Percentiles rank a stretch among this genome's conserved stretches.
These are phyloP conservation scores for Benitochromis conjunctus DNA, from an alignment of 2,113 vertebrate species.

Conservation along the genomic window DNA sequence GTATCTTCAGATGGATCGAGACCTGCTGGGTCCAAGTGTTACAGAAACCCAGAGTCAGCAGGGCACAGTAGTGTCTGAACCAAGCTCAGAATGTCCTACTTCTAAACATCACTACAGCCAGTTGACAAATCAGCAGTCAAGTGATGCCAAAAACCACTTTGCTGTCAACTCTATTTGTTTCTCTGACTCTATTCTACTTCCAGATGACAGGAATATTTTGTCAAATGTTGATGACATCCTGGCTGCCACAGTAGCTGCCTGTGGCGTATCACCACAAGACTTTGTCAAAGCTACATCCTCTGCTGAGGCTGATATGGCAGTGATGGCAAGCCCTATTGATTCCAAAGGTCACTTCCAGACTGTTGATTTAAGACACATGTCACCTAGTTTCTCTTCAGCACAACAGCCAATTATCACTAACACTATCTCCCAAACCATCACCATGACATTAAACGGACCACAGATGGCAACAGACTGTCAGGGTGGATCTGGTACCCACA, in stretches of 20 bases:
- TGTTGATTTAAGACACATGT: slow-evolving; percentile 80
- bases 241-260: slow-evolving; percentile 92
- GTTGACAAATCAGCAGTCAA: slow-evolving; percentile 72
- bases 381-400: slow-evolving; percentile 78
- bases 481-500: slow-evolving; percentile 70
- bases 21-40: slow-evolving; percentile 78
- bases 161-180: slow-evolving; percentile 94
- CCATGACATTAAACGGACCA: slow-evolving; percentile 83
- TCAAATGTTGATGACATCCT: slow-evolving; percentile 97
- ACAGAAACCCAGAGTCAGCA: slow-evolving; percentile 78
- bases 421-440: slow-evolving; percentile 79
- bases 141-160: slow-evolving; percentile 91
- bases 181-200: slow-evolving; percentile 90
- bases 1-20: slow-evolving; percentile 88
- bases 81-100: slow-evolving; percentile 79
- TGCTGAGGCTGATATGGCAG: slow-evolving; percentile 76
- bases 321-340: slow-evolving; percentile 74
- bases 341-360: slow-evolving; percentile 86
- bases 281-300: slow-evolving; percentile 87
- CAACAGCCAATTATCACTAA: slow-evolving; percentile 78
- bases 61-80: slow-evolving; percentile 72
- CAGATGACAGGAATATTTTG: slow-evolving; percentile 92
- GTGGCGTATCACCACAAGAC: slow-evolving; percentile 90
- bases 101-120: slow-evolving; percentile 86
- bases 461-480: slow-evolving; percentile 82